phyloP scores from a whole-genome alignment of 2,888 invertebrate genomes.

The Nomada fucata region DNA sequence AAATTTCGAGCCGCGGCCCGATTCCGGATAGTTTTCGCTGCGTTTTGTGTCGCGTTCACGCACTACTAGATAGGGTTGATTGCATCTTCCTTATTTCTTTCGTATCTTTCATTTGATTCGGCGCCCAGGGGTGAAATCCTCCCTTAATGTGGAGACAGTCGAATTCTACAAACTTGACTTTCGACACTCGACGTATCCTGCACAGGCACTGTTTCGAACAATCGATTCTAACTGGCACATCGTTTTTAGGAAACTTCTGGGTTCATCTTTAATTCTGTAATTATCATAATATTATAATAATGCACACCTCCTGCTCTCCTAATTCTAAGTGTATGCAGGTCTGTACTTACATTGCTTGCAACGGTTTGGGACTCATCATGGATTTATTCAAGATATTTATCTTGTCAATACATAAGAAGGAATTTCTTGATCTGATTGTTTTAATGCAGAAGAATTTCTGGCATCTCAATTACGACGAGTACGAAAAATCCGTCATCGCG shows the following conservation, averaged over 20 bases:
- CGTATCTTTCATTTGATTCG: no score
- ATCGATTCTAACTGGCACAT: neutral
- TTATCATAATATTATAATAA: no score
- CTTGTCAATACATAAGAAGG: conserved; percentile 52
- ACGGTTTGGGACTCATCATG: conserved; percentile 53
- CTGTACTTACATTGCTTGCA: conserved; percentile 52
- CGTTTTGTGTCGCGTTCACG: neutral
- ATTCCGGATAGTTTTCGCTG: neutral
- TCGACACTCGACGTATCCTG: no score
- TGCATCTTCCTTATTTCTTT: no score
- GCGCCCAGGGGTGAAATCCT: no score
- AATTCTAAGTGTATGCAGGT: conserved; percentile 6
- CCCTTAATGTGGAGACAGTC: no score
- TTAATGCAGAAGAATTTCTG: conserved; percentile 52
- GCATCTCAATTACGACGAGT: conserved; percentile 38
- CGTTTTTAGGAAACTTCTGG: no score
- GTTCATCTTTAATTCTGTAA: no score
- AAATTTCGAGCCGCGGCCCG: neutral
- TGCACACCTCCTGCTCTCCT: neutral
- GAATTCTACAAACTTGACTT: neutral
- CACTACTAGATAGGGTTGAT: no score
- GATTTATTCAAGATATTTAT: conserved; percentile 63
- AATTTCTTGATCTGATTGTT: conserved; percentile 48
- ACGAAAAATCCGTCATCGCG: conserved; percentile 31
- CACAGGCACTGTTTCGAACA: no score